These are phyloP conservation scores for Thalassoma bifasciatum DNA, from an alignment of 2,113 vertebrate species.

Conservation along the genomic window DNA sequence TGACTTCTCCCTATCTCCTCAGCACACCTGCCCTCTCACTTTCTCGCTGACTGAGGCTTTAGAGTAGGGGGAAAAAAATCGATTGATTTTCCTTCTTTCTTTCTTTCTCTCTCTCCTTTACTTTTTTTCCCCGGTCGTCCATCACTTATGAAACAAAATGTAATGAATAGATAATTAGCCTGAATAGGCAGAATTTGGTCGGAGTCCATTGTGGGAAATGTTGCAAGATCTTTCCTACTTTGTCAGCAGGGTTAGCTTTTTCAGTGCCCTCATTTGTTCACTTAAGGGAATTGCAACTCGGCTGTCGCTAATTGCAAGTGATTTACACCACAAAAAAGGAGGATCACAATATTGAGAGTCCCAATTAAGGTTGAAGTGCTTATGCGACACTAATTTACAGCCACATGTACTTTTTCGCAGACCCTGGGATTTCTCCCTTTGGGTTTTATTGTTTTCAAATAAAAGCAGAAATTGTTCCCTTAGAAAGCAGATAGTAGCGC, in stretches of 20 bases:
- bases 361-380: conserved; percentile 60
- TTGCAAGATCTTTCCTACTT: conserved; percentile 55
- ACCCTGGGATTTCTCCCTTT: conserved; percentile 4
- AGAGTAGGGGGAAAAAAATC: conserved; percentile 31
- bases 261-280: conserved; percentile 59
- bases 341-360: conserved; percentile 42
- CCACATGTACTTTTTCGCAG: not conserved
- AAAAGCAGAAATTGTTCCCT: not conserved
- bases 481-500: conserved; percentile 5
- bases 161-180: conserved; percentile 78
- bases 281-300: conserved; percentile 57
- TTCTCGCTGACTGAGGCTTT: conserved; percentile 72
- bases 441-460: conserved; percentile 2
- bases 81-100: conserved; percentile 41
- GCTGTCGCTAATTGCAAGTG: conserved; percentile 62
- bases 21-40: conserved; percentile 76
- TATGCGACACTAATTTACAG: conserved; percentile 28
- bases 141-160: conserved; percentile 76
- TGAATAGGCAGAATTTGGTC: conserved; percentile 75
- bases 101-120: not conserved
- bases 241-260: conserved; percentile 73
- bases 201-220: conserved; percentile 55
- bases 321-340: conserved; percentile 50
- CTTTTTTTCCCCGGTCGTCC: conserved; percentile 43
- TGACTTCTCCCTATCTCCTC: conserved; percentile 77